phyloP scores from a whole-genome alignment of 2,888 invertebrate genomes.

The Chouioia cunea region DNA sequence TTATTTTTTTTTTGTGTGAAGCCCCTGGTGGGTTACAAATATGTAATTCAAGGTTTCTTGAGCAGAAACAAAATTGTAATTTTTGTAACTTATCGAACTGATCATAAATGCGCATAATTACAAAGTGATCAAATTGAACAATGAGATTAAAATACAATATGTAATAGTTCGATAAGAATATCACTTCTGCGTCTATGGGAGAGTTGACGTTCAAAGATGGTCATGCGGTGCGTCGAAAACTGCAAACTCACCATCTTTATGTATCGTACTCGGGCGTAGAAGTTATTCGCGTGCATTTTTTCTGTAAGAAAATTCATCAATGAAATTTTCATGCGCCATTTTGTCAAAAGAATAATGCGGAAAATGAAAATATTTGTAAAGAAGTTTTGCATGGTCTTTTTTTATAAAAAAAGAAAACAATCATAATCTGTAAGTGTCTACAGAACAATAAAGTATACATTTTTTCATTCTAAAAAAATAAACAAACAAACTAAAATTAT shows the following conservation, averaged over 20 bases:
- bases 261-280: constrained; percentile 9
- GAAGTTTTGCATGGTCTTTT: constrained; percentile 60
- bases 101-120: constrained; percentile 12
- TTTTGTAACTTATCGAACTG: constrained; percentile 38
- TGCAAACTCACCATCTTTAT: constrained; percentile 18
- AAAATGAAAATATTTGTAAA: constrained; percentile 46
- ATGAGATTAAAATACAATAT: constrained; percentile 5
- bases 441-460: constrained; percentile 59
- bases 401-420: constrained; percentile 51
- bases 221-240: constrained; percentile 33
- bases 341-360: constrained; percentile 52
- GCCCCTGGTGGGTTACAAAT: constrained; percentile 42
- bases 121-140: constrained; percentile 10
- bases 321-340: constrained; percentile 44
- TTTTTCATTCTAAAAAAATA: constrained; percentile 55
- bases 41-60: constrained; percentile 35
- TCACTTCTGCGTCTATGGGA: constrained; percentile 15
- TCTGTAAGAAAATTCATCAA: constrained; percentile 16
- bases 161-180: constrained; percentile 26
- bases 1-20: constrained; percentile 24
- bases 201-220: constrained; percentile 6
- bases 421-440: constrained; percentile 61
- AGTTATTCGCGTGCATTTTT: constrained; percentile 23
- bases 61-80: constrained; percentile 45
- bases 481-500: constrained; percentile 25